Evolutionary conservation across 2,888 invertebrate species (phyloP).

Genomic region (Lycophotia porphyrea): DNA sequence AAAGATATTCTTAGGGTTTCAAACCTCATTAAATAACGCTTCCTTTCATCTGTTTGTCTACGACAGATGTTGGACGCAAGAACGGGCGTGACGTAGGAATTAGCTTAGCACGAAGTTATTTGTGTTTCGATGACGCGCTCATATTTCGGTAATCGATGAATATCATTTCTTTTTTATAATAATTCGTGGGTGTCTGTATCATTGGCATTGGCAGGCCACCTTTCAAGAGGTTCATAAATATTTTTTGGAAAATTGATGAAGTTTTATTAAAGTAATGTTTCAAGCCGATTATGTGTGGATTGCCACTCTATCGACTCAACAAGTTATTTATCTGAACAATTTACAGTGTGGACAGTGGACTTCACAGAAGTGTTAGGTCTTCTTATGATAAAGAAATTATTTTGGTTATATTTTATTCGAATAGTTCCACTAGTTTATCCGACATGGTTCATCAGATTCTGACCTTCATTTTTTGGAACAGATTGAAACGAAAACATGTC

Average conservation of each 20-base stretch:
- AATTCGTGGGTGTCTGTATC: neutral
- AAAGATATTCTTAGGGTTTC: neutral
- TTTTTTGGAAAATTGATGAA: neutral
- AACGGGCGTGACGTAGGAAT: conserved; percentile 11
- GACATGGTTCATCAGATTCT: no score
- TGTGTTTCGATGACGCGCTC: conserved; percentile 9
- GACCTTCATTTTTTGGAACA: no score
- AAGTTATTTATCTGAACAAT: neutral
- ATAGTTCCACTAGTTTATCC: neutral
- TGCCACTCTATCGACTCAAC: neutral
- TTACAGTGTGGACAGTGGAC: neutral
- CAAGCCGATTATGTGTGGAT: neutral
- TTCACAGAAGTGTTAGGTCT: no score
- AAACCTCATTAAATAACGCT: neutral
- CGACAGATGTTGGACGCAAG: conserved; percentile 11
- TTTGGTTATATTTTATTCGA: neutral
- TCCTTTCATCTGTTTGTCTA: conserved; percentile 10
- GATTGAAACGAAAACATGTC: no score
- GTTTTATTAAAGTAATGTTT: neutral
- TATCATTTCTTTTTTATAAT: neutral
- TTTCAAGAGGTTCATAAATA: neutral
- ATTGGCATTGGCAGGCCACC: neutral
- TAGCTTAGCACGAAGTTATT: conserved; percentile 19
- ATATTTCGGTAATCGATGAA: conserved; percentile 10
- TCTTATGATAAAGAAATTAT: neutral